These are phyloP conservation scores for Heliocidaris erythrogramma DNA, from an alignment of 35 echinoderm and acorn worm genomes.

Conservation along the genomic window DNA sequence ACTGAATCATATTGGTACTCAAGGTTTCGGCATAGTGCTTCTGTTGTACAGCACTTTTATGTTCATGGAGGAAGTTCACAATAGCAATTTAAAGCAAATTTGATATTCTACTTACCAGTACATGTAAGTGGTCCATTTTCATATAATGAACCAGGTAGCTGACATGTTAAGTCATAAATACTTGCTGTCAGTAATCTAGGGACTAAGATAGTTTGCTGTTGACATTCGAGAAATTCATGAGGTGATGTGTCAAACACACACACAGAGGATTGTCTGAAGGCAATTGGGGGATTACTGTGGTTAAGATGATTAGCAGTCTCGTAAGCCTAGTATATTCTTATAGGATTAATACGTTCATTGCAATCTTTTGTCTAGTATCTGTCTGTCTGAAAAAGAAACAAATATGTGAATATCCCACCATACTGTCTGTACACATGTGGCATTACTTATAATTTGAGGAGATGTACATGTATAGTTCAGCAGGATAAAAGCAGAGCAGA, in stretches of 20 bases:
- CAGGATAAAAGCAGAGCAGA: background rate
- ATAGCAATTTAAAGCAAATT: background rate
- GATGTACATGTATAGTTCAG: background rate
- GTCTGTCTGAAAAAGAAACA: background rate
- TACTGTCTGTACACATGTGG: no score
- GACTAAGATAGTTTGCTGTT: background rate
- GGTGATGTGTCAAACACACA: background rate
- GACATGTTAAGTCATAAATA: background rate
- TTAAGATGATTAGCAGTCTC: no score
- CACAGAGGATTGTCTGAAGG: no score
- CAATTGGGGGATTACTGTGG: no score
- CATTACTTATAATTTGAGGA: background rate
- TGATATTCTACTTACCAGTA: background rate
- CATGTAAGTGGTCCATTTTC: no score
- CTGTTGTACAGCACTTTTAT: background rate
- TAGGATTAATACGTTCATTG: background rate
- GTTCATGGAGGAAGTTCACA: background rate
- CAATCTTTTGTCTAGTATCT: background rate
- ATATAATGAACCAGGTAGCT: background rate
- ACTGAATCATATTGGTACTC: no score
- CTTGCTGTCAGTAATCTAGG: background rate
- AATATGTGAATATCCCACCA: background rate
- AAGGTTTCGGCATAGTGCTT: no score
- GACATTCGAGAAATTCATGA: background rate
- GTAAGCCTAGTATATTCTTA: background rate